These are phyloP conservation scores for Toxotes chatareus DNA, from an alignment of 2,113 vertebrate genomes.

Conservation along the genomic window DNA sequence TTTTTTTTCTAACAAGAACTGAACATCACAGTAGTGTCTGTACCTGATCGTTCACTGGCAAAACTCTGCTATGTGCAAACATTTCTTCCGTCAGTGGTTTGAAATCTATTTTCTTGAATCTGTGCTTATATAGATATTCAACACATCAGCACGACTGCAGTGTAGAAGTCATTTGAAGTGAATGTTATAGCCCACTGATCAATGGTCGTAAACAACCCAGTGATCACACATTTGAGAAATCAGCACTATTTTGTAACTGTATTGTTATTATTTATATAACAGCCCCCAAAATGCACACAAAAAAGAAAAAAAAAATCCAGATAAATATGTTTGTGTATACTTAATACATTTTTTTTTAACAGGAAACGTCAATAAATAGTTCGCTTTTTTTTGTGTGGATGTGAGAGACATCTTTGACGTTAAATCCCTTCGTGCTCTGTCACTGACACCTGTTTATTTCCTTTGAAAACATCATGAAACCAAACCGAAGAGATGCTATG, in stretches of 20 bases:
- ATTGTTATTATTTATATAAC: constrained; percentile 16
- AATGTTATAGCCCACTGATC: constrained; percentile 35
- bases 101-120: background rate
- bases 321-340: background rate
- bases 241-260: constrained; percentile 6
- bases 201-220: constrained; percentile 25
- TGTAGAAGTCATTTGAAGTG: constrained; percentile 29
- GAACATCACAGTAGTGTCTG: background rate
- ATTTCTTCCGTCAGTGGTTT: constrained; percentile 4
- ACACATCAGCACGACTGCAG: constrained; percentile 10
- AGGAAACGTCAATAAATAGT: constrained; percentile 1
- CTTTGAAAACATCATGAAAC: constrained; percentile 76
- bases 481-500: constrained; percentile 79
- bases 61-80: background rate
- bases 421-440: constrained; percentile 21
- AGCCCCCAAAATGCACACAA: too few relatives aligned
- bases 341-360: constrained; percentile 12
- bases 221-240: constrained; percentile 41
- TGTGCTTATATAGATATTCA: constrained; percentile 23
- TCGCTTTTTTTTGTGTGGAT: constrained; percentile 18
- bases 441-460: constrained; percentile 36
- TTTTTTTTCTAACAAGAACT: background rate
- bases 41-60: background rate
- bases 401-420: constrained; percentile 27
- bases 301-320: too few relatives aligned